Conservation (phyloP, 1,140 invertebrate genomes). For the Papilio helenus region DNA sequence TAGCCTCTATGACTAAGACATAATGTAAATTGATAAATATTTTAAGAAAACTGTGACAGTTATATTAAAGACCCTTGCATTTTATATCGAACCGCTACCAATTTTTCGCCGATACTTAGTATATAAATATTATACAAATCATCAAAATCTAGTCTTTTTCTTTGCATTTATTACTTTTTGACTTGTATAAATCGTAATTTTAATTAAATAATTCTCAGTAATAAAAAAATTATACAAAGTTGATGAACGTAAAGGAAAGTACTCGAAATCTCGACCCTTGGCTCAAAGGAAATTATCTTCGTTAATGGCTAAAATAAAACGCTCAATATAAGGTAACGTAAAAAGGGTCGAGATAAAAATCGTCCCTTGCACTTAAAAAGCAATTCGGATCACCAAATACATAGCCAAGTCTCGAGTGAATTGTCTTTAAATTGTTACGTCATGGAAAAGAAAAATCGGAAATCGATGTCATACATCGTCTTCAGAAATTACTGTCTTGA, state of each 20-base stretch:
- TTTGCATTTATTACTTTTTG: too few relatives aligned
- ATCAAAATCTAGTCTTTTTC: too few relatives aligned
- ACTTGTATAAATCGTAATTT: too few relatives aligned
- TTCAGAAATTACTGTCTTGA: not conserved
- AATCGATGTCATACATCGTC: not conserved
- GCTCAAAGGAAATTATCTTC: constrained; percentile 7
- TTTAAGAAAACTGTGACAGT: not conserved
- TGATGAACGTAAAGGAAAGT: not conserved
- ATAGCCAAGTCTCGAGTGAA: not conserved
- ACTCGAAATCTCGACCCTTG: not conserved
- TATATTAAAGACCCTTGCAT: too few relatives aligned
- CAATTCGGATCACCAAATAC: not conserved
- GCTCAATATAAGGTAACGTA: constrained; percentile 3
- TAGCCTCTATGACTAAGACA: not conserved
- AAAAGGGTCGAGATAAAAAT: constrained; percentile 20
- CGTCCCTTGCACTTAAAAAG: not conserved
- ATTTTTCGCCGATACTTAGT: too few relatives aligned
- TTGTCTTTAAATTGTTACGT: not conserved
- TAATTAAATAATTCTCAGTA: not conserved
- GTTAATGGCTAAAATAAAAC: constrained; percentile 17
- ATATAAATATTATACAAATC: too few relatives aligned
- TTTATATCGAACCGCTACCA: too few relatives aligned
- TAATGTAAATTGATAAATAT: not conserved
- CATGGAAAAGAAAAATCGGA: not conserved
- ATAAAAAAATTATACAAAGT: not conserved